Base-by-base conservation (phyloP, 1,140 invertebrate genomes). In the Potamilus streckersoni region DNA sequence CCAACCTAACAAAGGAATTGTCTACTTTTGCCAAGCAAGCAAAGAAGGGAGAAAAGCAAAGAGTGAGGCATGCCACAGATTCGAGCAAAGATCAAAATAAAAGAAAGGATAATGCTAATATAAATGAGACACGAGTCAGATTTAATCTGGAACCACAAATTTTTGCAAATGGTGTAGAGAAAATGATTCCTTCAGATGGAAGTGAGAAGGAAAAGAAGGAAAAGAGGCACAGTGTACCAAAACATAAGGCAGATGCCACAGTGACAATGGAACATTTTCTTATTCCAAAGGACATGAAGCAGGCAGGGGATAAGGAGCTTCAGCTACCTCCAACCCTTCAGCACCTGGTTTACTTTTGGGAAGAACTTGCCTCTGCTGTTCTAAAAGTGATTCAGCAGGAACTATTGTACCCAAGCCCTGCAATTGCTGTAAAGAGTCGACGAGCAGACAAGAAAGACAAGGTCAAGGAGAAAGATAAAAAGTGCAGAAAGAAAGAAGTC, bases 261-360 rank as follows among this genome's bases (percentile, higher is more conserved):
- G 79, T 81, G 23, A 79, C 73, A 65, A 72, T 73, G 59, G 69
- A 79, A 69, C 76, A 81, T 64, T 74, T 73, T 66, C 38, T 73
- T 23, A 20, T 71, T 49, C 67, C 78, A n/a, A 70, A 73, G 61
- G 65, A 73, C 38, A 68, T 38, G 55, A 67, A 73, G 19, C 16
- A 38, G 2, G 20, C 6, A 20, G 14, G 56, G 20, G 80, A 86
- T 16, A 80, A 79, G 94, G 16, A 93, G 92, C 60, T 94, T 94
- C 81, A 86, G 1, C 85, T 97, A 61, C 96, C 96, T 8, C 95
- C 96, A 0, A 96, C 97, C 0, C 88, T 98, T 11, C 95, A 96
- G 60, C 90, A 85, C 93, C 93, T 89, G 13, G 91, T 92, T 19
- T 87, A 88, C 69, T 90, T 98, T 12, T 98, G 96, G 97, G 96